Base-by-base conservation (phyloP, 2,888 invertebrate species). In the Philopedon plagiatum region DNA sequence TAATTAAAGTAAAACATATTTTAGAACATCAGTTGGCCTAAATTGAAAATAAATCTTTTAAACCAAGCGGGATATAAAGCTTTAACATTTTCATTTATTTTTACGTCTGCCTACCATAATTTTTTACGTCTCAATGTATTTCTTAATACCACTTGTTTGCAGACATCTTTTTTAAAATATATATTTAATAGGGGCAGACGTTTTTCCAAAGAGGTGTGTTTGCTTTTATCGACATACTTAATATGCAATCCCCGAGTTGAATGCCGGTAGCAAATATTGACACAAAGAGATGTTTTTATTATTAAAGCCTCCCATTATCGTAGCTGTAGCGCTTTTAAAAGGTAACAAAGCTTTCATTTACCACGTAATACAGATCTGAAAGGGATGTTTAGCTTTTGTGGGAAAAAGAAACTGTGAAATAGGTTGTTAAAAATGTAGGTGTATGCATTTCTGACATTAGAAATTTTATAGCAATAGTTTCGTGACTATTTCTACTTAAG, bases 251-350 rank as follows among this genome's bases (percentile, higher is more conserved):
- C 26, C 23, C 13, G 4, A 13, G 49, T 49, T 49, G 26, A 49
- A 49, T 49, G 51, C 29, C 23, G 29, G 8, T 18, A 18, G 51
- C 51, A 54, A 29, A 54, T 29, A 29, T 29, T 29, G 51, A 29
- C 51, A 54, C 15, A 29, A 54, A 54, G 15, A 26, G 51, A 29
- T 54, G 51, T 54, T 54, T 54, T 54, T 54, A 54, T 29, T 54
- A 54, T 54, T 29, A 54, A 54, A 54, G n/a, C 46, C 21, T 23
- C 19, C 19, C 44, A 44, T 44, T 18, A 44, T 46, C n/a, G n/a
- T 46, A 21, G 46, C 46, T 46, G 46, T 46, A 23, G 46, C 46
- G 21, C 21, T 46, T 46, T 46, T 46, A 46, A 46, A 46, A 46
- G 21, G 46, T 21, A 21, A 57, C 57, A 57, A 54, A 23, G 37